Conservation (phyloP, 2,888 invertebrate species). For the Osedax fenrisi region DNA sequence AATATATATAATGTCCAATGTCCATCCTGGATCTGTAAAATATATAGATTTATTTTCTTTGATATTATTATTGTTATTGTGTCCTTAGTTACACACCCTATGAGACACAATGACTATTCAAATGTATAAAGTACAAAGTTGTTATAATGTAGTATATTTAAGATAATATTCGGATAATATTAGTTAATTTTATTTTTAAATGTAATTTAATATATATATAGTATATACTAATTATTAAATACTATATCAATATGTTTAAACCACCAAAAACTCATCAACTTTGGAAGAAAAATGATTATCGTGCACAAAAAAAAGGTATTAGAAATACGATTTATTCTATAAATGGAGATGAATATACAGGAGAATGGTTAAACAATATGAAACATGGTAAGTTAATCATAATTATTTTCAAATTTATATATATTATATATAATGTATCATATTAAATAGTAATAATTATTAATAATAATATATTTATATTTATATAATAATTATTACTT, state of each 20-base stretch:
- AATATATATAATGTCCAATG: too few species aligned
- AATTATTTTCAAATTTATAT: neutral
- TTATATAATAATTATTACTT: neutral
- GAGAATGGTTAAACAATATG: slow-evolving; percentile 50
- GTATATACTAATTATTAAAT: too few species aligned
- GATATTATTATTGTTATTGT: too few species aligned
- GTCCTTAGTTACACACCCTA: too few species aligned
- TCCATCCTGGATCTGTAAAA: too few species aligned
- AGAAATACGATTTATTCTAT: slow-evolving; percentile 50
- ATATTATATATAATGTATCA: neutral
- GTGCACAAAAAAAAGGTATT: slow-evolving; percentile 49
- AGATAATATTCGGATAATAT: too few species aligned
- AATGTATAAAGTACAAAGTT: too few species aligned
- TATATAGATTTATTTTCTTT: too few species aligned
- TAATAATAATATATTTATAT: neutral
- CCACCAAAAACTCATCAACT: slow-evolving; percentile 32
- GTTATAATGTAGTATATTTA: too few species aligned
- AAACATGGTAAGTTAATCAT: slow-evolving; percentile 45
- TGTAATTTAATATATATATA: too few species aligned
- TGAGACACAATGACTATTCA: too few species aligned
- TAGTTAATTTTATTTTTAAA: too few species aligned
- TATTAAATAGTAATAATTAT: neutral
- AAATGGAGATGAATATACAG: slow-evolving; percentile 50
- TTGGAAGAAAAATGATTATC: slow-evolving; percentile 50
- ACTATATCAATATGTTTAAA: slow-evolving; percentile 7